phyloP scores from a whole-genome alignment of 2,797 vertebrate genomes.

The Amazonetta brasiliensis region DNA sequence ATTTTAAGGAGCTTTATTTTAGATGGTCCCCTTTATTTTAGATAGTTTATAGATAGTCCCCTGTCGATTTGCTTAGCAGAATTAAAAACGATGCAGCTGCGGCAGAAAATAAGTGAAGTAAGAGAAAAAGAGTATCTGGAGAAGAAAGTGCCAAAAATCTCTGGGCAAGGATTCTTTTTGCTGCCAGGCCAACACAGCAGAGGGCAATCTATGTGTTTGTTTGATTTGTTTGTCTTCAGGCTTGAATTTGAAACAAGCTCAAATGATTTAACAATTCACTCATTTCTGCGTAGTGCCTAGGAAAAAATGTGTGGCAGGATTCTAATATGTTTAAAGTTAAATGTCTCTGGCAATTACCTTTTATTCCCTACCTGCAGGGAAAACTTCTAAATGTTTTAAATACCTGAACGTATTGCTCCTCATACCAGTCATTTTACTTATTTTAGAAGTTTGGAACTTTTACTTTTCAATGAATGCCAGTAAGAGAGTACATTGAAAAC shows the following conservation, averaged over 20 bases:
- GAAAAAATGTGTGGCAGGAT: fast-evolving
- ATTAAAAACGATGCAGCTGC: background rate
- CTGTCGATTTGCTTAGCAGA: background rate
- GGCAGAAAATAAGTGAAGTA: background rate
- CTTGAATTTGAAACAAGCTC: background rate
- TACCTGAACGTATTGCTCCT: background rate
- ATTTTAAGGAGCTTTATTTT: background rate
- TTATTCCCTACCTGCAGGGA: background rate
- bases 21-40: no score
- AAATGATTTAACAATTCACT: background rate
- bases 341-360: background rate
- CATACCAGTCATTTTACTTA: fast-evolving
- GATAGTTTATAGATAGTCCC: background rate
- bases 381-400: fast-evolving
- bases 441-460: background rate
- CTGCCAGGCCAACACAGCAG: background rate
- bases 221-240: background rate
- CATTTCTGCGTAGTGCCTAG: background rate
- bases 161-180: background rate
- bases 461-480: background rate
- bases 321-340: fast-evolving
- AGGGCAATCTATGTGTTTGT: background rate
- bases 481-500: fast-evolving
- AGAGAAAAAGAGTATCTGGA: background rate
- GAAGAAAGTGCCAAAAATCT: background rate